These are phyloP conservation scores for Slavum lentiscoides DNA, from an alignment of 2,888 invertebrate genomes.

Conservation along the genomic window DNA sequence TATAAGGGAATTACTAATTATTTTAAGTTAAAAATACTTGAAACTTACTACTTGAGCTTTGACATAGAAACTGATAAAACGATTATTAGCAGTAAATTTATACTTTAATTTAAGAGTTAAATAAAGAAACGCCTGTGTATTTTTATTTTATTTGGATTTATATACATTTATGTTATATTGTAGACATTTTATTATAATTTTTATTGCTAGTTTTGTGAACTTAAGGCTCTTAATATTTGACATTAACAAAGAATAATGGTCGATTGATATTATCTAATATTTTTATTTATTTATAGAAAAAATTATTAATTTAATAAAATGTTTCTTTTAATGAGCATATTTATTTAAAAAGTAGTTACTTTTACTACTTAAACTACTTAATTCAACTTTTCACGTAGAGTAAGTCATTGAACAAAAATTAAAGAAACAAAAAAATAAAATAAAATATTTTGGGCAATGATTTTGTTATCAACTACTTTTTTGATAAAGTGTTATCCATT, in stretches of 20 bases:
- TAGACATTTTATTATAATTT: not conserved
- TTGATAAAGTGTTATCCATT: no score
- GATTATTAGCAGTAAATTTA: not conserved
- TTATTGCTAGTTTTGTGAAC: not conserved
- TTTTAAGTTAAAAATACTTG: not conserved
- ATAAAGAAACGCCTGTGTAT: not conserved
- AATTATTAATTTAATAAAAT: not conserved
- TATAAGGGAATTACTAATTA: not conserved
- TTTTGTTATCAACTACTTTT: no score
- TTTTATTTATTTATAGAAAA: not conserved
- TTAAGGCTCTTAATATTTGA: not conserved
- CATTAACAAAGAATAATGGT: not conserved
- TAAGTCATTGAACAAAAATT: no score
- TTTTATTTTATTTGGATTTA: not conserved
- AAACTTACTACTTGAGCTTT: not conserved
- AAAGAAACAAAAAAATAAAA: no score
- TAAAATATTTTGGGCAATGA: no score
- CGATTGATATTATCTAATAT: not conserved
- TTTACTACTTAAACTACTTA: no score
- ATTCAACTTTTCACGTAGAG: no score
- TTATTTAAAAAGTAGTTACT: not conserved
- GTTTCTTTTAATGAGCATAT: not conserved
- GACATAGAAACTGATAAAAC: not conserved
- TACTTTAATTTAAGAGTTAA: not conserved
- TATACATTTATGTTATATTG: not conserved